phyloP scores from a whole-genome alignment of 2,888 invertebrate species.

The Hartigia nigra region DNA sequence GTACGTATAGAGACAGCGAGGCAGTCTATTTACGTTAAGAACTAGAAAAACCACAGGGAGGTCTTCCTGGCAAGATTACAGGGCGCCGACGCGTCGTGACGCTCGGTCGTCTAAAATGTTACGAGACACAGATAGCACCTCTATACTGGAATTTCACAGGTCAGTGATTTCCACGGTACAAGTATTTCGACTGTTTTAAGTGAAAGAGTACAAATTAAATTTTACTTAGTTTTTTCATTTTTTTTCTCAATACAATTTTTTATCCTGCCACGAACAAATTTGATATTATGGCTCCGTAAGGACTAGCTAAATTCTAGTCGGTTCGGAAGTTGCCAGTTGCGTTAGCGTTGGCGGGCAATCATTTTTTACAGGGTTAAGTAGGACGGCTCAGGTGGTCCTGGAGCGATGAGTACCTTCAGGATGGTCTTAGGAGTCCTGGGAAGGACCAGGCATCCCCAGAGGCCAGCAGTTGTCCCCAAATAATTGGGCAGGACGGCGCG shows the following conservation, averaged over 20 bases:
- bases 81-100: slow-evolving; percentile 32
- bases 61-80: slow-evolving; percentile 40
- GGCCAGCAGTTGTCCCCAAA: slow-evolving; percentile 59
- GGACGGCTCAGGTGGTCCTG: slow-evolving; percentile 22
- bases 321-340: neutral
- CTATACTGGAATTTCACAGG: neutral
- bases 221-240: neutral
- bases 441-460: slow-evolving; percentile 14
- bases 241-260: too few relatives aligned
- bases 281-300: neutral
- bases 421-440: neutral
- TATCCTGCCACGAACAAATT: too few relatives aligned
- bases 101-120: neutral
- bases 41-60: slow-evolving; percentile 45
- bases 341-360: neutral
- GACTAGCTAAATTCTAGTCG: neutral
- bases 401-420: neutral
- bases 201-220: neutral
- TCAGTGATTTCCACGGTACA: neutral
- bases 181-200: neutral
- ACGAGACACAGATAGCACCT: neutral
- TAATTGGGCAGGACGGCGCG: slow-evolving; percentile 58
- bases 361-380: slow-evolving; percentile 16
- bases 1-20: slow-evolving; percentile 15
- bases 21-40: slow-evolving; percentile 27